Evolutionary conservation across 2,888 invertebrate genomes (phyloP).

Genomic region (Agonopterix subpropinquella): DNA sequence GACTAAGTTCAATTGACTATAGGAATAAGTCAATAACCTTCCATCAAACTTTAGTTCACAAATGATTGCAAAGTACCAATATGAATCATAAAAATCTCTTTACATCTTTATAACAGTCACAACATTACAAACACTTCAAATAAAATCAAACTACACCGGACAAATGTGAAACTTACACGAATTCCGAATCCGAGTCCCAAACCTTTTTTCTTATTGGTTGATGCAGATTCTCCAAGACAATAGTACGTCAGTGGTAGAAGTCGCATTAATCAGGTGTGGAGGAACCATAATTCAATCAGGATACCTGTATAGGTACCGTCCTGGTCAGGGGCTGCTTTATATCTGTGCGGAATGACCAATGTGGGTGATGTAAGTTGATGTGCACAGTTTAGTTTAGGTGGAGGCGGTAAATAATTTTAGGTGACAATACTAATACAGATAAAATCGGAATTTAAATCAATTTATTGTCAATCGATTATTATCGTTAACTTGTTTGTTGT

Average conservation of each 20-base stretch:
- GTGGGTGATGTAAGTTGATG: slow-evolving; percentile 27
- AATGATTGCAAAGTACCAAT: background rate
- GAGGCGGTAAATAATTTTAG: background rate
- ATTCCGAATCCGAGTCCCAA: slow-evolving; percentile 30
- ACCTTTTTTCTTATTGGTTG: slow-evolving; percentile 45
- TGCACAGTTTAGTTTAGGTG: slow-evolving; percentile 1
- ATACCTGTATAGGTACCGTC: slow-evolving; percentile 15
- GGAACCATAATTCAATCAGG: slow-evolving; percentile 72
- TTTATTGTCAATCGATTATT: too few species aligned
- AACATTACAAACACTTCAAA: background rate
- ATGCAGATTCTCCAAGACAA: slow-evolving; percentile 70
- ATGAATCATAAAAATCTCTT: background rate
- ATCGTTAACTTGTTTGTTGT: too few species aligned
- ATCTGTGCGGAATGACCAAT: slow-evolving; percentile 54
- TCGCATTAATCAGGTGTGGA: slow-evolving; percentile 73
- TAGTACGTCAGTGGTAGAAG: slow-evolving; percentile 66
- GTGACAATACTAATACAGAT: too few species aligned
- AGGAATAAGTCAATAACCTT: background rate
- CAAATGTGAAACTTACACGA: slow-evolving; percentile 47
- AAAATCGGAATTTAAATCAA: too few species aligned
- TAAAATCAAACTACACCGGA: slow-evolving; percentile 15
- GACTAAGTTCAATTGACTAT: background rate
- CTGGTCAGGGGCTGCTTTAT: slow-evolving; percentile 48
- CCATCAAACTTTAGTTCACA: background rate
- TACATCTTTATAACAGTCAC: background rate